Percentiles rank a stretch among this genome's conserved stretches.
phyloP scores from a whole-genome alignment of 2,797 vertebrate genomes.

The Schizopygopsis malacanthus region DNA sequence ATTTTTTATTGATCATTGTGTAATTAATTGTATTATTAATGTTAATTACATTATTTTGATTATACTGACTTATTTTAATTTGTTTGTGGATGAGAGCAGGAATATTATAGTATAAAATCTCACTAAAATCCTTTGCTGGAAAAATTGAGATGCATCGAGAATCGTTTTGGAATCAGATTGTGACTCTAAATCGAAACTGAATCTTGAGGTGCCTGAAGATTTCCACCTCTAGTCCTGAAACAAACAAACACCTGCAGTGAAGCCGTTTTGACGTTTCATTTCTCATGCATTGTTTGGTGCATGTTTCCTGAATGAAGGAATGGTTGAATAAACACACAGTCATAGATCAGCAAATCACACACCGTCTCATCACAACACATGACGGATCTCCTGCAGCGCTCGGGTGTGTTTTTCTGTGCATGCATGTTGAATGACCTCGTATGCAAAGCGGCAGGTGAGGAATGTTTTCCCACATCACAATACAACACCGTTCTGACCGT shows the following conservation, averaged over 20 bases:
- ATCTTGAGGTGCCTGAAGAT: not conserved
- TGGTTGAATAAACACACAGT: not conserved
- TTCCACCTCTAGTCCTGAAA: not conserved
- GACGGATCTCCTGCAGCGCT: not conserved
- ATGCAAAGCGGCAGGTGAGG: conserved; percentile 36
- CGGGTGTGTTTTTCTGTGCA: conserved; percentile 18
- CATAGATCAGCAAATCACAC: not conserved
- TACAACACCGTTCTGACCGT: not conserved
- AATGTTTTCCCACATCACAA: conserved; percentile 51
- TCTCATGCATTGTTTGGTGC: conserved; percentile 38
- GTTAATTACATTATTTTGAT: not conserved
- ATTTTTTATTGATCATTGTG: no score
- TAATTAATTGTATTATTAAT: no score
- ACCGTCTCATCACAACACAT: not conserved
- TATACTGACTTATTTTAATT: not conserved
- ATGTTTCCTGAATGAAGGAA: conserved; percentile 32
- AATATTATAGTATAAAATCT: not conserved
- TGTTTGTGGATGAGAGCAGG: not conserved
- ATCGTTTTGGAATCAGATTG: conserved; percentile 22
- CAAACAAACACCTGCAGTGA: not conserved
- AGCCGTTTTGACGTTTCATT: not conserved
- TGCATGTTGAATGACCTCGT: conserved; percentile 34
- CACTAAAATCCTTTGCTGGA: not conserved
- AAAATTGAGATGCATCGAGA: not conserved
- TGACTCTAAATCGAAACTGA: not conserved